Conservation (phyloP, 1,140 invertebrate genomes). For the Reticulitermes speratus region DNA sequence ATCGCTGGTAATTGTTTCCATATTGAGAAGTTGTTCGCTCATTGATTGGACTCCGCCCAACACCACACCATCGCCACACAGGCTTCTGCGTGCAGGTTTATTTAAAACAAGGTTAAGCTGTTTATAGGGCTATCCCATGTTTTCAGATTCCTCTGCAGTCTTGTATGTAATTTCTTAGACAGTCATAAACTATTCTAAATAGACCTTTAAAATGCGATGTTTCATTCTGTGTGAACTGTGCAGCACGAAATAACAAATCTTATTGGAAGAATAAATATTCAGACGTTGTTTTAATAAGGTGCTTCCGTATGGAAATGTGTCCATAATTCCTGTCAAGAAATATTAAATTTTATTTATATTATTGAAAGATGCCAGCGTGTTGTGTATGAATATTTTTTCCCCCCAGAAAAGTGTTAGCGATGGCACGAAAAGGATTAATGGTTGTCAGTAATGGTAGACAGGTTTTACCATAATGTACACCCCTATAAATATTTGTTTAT, state of each 20-base stretch:
- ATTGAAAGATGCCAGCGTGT: too few species aligned
- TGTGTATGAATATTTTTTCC: too few species aligned
- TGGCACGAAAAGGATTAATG: too few species aligned
- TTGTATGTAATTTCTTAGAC: not conserved
- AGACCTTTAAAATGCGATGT: not conserved
- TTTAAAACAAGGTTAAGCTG: too few species aligned
- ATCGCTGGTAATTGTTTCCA: slow-evolving; percentile 21
- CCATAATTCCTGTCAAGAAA: not conserved
- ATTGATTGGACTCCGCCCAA: slow-evolving; percentile 24
- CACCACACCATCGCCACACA: not conserved
- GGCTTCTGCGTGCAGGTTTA: not conserved
- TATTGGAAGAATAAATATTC: not conserved
- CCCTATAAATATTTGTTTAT: too few species aligned
- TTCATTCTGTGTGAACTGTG: not conserved
- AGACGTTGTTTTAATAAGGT: not conserved
- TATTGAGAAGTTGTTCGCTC: slow-evolving; percentile 9
- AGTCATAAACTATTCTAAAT: not conserved
- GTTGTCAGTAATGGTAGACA: too few species aligned
- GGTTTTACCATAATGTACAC: too few species aligned
- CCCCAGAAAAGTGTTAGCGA: too few species aligned
- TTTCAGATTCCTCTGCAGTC: not conserved
- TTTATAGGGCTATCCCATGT: not conserved
- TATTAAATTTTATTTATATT: not conserved
- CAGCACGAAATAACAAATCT: not conserved
- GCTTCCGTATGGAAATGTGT: not conserved